These are phyloP conservation scores for Cephalopachus bancanus DNA, from an alignment of 2,797 vertebrate species.

Conservation along the genomic window DNA sequence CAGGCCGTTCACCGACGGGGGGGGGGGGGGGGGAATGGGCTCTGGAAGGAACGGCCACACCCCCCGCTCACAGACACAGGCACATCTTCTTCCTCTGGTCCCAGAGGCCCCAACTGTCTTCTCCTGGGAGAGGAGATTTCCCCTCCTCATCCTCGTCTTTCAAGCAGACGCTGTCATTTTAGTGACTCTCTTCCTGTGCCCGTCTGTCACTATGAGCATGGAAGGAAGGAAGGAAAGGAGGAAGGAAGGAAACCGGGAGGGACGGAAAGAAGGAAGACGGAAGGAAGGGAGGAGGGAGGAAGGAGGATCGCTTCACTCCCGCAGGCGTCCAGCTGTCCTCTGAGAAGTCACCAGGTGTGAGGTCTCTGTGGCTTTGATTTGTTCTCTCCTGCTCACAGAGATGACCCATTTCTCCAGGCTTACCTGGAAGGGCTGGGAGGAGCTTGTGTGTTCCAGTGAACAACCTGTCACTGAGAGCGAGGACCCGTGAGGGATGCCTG, in stretches of 20 bases:
- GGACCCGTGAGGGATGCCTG: background rate
- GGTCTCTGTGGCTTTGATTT: conserved; percentile 23
- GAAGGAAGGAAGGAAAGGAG: background rate
- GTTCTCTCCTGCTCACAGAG: conserved; percentile 38
- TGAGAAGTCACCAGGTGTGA: conserved; percentile 40
- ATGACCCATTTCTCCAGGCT: conserved; percentile 45
- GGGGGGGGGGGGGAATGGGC: background rate
- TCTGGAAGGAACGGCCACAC: background rate
- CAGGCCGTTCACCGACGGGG: background rate
- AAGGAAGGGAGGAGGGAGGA: background rate
- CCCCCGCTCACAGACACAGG: too few relatives aligned
- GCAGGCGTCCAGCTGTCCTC: conserved; percentile 14
- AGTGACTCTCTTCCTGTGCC: conserved; percentile 14
- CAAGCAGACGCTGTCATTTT: conserved; percentile 3
- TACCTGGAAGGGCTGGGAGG: conserved; percentile 8
- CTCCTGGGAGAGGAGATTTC: background rate
- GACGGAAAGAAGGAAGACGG: too few relatives aligned
- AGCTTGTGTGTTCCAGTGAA: conserved; percentile 50
- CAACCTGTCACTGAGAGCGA: conserved; percentile 7
- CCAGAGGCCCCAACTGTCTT: background rate
- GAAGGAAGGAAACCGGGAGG: too few relatives aligned
- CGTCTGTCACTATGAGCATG: background rate
- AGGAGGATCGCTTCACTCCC: background rate
- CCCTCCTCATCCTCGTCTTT: background rate
- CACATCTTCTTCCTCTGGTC: background rate